Base-by-base conservation (phyloP, 2,888 invertebrate species). In the Nudaria mundana region DNA sequence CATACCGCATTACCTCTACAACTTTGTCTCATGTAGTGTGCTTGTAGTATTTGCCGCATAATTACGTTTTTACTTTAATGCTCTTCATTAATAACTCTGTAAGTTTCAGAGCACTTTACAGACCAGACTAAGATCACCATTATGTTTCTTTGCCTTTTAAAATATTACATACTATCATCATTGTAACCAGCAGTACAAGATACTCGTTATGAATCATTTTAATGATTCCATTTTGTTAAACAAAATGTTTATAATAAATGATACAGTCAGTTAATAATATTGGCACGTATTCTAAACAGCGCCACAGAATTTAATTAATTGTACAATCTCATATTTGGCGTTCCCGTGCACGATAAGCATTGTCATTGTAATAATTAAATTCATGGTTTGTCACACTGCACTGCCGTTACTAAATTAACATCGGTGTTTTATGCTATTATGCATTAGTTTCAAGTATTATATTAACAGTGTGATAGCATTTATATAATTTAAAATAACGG, bases 1-100 rank as follows among this genome's bases (percentile, higher is more conserved):
- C 68, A 71, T 71, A 72, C 70, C 64, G 69, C 75, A 73, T 77
- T 77, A 71, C 67, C 71, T 67, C 66, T 66, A 75, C 71, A 75
- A 69, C 76, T 75, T 22, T 77, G 55, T 57, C 51, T 59, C 48
- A 56, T 62, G 55, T 57, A 43, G 47, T 32, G 39, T 42, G 48
- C 40, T 52, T 56, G 52, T 56, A 54, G 50, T 52, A 56, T 48
- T 44, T 48, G 26, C 26, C 5, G 22, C 44, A 37, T 51, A 46
- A 48, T 56, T 45, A 48, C 37, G 37, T 28, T 31, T 11, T 15
- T 22, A 24, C 11, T 22, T 16, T 28, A 25, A 16, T 14, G 8
- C 16, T n/a, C n/a, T n/a, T n/a, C n/a, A n/a, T n/a, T n/a, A n/a
- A n/a, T n/a, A n/a, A n/a, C n/a, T n/a, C n/a, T n/a, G n/a, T n/a